Evolutionary conservation across 2,113 vertebrate genomes (phyloP).

Genomic region (Origma solitaria): DNA sequence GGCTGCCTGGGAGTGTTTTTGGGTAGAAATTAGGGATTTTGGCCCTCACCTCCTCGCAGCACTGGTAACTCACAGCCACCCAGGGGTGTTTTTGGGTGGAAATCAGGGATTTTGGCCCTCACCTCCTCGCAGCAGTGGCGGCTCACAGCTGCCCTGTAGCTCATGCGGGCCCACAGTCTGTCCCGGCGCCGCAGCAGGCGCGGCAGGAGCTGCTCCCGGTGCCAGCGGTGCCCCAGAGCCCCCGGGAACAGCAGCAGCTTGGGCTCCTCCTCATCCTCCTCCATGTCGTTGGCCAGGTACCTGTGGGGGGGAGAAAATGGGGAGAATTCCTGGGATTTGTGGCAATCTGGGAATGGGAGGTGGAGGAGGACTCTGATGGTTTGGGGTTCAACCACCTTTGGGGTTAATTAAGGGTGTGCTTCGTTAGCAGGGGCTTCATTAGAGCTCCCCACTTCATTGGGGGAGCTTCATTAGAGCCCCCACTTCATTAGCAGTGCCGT

Average conservation of each 20-base stretch:
- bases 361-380: too few species aligned
- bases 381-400: not conserved
- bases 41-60: slow-evolving; percentile 62
- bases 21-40: accelerated
- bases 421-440: not conserved
- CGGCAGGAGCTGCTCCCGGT: not conserved
- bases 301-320: not conserved
- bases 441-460: not conserved
- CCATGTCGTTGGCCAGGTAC: slow-evolving; percentile 71
- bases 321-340: not conserved
- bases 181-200: slow-evolving; percentile 49
- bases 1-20: accelerated
- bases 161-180: slow-evolving; percentile 57
- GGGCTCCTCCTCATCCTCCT: slow-evolving; percentile 66
- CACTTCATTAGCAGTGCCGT: not conserved
- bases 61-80: slow-evolving; percentile 11
- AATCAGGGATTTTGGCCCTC: accelerated
- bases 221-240: slow-evolving; percentile 52
- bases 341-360: not conserved
- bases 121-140: slow-evolving; percentile 64
- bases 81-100: not conserved
- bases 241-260: slow-evolving; percentile 63
- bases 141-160: slow-evolving; percentile 55
- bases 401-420: not conserved
- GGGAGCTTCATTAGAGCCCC: not conserved